Conservation (phyloP, 2,797 vertebrate species). For the Protonibea diacanthus region DNA sequence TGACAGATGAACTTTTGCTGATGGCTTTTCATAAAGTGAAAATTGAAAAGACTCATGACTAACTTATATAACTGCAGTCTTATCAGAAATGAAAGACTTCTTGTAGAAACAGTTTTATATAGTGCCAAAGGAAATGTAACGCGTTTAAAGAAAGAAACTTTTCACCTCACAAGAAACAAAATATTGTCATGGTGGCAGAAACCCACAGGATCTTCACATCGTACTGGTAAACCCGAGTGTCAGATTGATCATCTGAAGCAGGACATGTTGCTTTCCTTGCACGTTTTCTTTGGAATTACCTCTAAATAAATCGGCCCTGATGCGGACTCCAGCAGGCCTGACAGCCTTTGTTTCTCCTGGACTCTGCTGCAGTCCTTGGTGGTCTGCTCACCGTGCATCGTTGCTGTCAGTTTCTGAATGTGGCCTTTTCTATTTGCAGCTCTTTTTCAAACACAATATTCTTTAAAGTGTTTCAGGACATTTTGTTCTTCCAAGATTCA, state of each 20-base stretch:
- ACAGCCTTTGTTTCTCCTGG: constrained; percentile 34
- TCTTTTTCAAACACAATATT: background rate
- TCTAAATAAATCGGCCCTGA: background rate
- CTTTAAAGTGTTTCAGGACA: constrained; percentile 23
- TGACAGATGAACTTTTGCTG: too few species aligned
- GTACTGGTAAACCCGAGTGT: background rate
- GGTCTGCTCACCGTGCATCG: background rate
- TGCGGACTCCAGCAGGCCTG: background rate
- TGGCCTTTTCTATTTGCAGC: constrained; percentile 14
- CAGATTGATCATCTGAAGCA: background rate
- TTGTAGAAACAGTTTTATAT: too few species aligned
- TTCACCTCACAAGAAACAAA: background rate
- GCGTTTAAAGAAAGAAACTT: background rate
- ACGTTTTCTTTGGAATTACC: background rate
- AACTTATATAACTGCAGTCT: too few species aligned
- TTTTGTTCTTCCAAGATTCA: constrained; percentile 48
- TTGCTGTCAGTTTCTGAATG: constrained; percentile 20
- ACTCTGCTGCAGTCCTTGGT: constrained; percentile 10
- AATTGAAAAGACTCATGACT: too few species aligned
- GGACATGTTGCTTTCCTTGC: background rate
- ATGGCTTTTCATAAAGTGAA: too few species aligned
- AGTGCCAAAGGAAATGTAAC: background rate
- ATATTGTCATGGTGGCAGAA: background rate
- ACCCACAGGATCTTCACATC: too few species aligned
- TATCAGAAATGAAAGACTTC: too few species aligned